Percentiles rank a stretch among this genome's conserved stretches.
These are phyloP conservation scores for Baryphthengus martii DNA, from an alignment of 2,113 vertebrate species.

Conservation along the genomic window DNA sequence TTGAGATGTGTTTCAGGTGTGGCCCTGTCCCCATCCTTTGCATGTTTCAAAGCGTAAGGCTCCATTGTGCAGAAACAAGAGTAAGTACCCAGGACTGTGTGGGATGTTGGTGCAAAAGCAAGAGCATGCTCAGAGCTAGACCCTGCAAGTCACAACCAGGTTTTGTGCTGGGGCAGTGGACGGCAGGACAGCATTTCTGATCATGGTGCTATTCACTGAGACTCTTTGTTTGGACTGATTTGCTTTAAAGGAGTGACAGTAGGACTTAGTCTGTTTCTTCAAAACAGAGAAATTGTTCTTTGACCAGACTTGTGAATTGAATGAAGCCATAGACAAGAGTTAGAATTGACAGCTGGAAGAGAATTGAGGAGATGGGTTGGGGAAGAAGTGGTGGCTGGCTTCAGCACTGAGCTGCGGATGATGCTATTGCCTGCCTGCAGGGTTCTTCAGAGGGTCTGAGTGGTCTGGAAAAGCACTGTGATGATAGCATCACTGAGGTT, in stretches of 20 bases:
- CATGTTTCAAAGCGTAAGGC: background rate
- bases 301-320: background rate
- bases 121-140: background rate
- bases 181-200: background rate
- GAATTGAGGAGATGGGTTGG: background rate
- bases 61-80: background rate
- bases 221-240: background rate
- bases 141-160: background rate
- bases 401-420: background rate
- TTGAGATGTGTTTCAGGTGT: background rate
- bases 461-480: background rate
- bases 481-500: background rate
- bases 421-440: background rate
- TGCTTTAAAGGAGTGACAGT: background rate
- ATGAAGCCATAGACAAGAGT: background rate
- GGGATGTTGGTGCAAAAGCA: background rate
- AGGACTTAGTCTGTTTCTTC: background rate
- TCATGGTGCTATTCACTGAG: background rate
- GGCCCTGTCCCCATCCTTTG: background rate
- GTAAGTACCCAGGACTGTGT: background rate
- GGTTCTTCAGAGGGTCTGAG: background rate
- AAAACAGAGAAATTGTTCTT: background rate
- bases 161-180: background rate
- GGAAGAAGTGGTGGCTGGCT: background rate
- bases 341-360: background rate